Conservation (phyloP, 53 echinoderm and acorn worm genomes). For the Stichopus horrens region DNA sequence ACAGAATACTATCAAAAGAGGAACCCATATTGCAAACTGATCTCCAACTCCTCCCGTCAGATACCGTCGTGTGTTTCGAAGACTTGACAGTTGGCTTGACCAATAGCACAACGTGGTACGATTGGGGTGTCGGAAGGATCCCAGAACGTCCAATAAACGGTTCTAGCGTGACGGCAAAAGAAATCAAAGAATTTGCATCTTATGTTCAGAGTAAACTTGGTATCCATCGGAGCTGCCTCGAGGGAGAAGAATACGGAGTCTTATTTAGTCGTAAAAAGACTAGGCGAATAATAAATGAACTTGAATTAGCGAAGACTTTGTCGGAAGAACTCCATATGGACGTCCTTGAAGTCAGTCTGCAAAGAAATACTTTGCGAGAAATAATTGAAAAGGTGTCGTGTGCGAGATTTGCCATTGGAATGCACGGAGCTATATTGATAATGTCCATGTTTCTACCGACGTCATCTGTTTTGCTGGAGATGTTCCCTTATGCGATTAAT, state of each 20-base stretch:
- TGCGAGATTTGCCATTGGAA: not conserved
- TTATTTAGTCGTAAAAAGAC: not conserved
- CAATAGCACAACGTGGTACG: not conserved
- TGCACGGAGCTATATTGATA: slow-evolving; percentile 11
- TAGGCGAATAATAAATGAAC: slow-evolving; percentile 3
- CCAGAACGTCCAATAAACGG: slow-evolving; percentile 16
- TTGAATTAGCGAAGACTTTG: not conserved
- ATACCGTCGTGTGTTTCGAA: slow-evolving; percentile 11
- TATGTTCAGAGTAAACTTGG: not conserved
- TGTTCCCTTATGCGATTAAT: slow-evolving; percentile 23
- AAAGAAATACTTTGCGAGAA: not conserved
- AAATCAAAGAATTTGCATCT: not conserved
- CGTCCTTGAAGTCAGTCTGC: not conserved
- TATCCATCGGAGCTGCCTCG: not conserved
- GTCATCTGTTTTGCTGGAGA: not conserved
- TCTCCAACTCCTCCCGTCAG: not conserved
- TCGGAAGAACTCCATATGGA: not conserved
- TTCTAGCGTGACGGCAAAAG: not conserved
- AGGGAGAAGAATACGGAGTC: not conserved
- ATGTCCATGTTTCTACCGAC: slow-evolving; percentile 9
- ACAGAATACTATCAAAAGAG: not conserved
- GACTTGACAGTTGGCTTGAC: slow-evolving; percentile 12
- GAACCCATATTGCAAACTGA: not conserved
- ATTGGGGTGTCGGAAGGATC: not conserved
- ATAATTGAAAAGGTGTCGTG: slow-evolving; percentile 15